Conservation (phyloP, 2,797 vertebrate species). For the Lepilemur septentrionalis region DNA sequence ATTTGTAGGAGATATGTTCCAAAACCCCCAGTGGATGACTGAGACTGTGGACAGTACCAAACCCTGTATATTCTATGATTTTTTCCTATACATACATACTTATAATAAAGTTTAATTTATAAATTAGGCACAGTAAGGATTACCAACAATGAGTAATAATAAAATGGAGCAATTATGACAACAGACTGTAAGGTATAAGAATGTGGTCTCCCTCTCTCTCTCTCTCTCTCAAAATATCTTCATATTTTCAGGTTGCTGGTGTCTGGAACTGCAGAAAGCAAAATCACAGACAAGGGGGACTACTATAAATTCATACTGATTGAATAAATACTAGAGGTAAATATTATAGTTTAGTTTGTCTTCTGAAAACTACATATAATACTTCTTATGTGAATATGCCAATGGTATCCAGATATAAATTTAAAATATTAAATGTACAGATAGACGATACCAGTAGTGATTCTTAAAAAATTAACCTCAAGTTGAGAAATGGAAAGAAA, state of each 20-base stretch:
- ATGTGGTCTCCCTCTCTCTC: background rate
- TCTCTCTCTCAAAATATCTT: background rate
- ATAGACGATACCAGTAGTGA: background rate
- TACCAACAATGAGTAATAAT: background rate
- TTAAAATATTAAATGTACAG: background rate
- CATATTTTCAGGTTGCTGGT: background rate
- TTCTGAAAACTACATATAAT: background rate
- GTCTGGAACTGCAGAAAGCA: background rate
- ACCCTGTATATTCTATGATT: background rate
- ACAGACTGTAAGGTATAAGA: background rate
- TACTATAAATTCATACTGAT: background rate
- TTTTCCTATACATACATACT: background rate
- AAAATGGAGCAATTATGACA: background rate
- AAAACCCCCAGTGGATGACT: background rate
- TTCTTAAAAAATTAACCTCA: background rate
- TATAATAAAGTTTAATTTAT: background rate
- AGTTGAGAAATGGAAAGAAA: background rate
- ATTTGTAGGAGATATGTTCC: background rate
- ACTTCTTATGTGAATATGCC: background rate
- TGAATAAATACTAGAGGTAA: background rate
- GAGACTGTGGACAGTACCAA: background rate
- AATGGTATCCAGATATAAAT: background rate
- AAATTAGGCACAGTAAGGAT: background rate
- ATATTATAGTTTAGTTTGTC: background rate
- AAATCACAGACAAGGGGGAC: background rate